Base-by-base conservation (phyloP, 2,113 vertebrate species). In the Ageneiosus marmoratus region DNA sequence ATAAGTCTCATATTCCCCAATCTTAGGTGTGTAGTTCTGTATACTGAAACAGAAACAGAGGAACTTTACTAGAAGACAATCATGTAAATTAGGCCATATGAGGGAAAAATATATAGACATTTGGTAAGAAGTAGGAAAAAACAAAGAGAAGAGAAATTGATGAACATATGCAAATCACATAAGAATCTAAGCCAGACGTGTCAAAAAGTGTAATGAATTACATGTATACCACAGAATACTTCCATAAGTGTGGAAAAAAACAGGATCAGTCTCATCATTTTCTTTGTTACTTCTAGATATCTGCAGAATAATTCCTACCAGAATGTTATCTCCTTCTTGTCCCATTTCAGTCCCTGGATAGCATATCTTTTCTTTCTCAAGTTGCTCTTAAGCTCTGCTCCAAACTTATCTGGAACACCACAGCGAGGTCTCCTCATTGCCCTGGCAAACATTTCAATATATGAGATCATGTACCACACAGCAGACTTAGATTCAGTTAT, bases 401-500 rank as follows among this genome's bases (percentile, higher is more conserved):
- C 96, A 79, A 98, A 97, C 88, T 97, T 97, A 88, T 98, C 97
- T 1, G 97, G 96, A 75, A 97, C 97, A 0, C 97, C 97, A 70
- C 97, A 98, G 70, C 97, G 95, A 7, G 96, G 95, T 4, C 90
- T 91, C 55, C 81, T 90, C 96, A 98, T 98, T 80, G 96, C 96
- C 86, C 96, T 97, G 89, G 51, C 63, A 80, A 84, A 79, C 81
- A 89, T 51, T 37, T 82, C 53, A 83, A 73, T 20, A 53, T 10
- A 70, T 87, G 70, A 85, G 70, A 70, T 85, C 83, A 87, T 74
- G 10, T 53, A 87, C 46, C 65, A 37, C 60, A 84, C 55, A 62
- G 67, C 82, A 86, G 78, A 82, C 72, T 77, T 70, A 20, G 82
- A 76, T 77, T 77, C 79, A 81, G 60, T 37, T 37, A 60, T 50